Evolutionary conservation across 2,113 vertebrate genomes (phyloP), one percentile per base, ranked within the genome.

Genomic region (Phalacrocorax aristotelis): DNA sequence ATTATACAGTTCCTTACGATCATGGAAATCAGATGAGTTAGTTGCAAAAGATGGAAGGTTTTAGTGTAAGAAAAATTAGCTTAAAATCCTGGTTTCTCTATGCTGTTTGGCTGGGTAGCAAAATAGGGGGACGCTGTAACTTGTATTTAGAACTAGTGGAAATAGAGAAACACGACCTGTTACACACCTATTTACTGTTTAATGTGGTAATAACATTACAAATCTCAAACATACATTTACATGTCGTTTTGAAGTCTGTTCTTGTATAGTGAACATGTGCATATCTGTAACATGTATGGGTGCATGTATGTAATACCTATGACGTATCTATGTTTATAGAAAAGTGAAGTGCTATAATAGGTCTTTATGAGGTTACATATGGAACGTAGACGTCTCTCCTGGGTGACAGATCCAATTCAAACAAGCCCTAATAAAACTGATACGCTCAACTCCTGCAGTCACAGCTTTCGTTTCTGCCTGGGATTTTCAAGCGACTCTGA

Each of bases 21-120:
- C 87, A 65, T 72, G 93, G 95, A 98, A 98, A 98, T 97, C 95
- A 97, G 96, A 96, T 23, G 89, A 96, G 85, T 95, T 94, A 64
- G 71, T 91, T 94, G 40, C 76, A 68, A 62, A 95, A 95, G 91
- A 83, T 23, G 69, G 75, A 91, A 89, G 96, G 29, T 75, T 96
- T 96, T 40, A 89, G 61, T 72, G 6, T 71, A 62, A 82, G 88
- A 78, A 97, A 95, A 95, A 94, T 82, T 85, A 74, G 62, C 70
- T 96, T 61, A 79, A 83, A 66, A n/a, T 68, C 57, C 16, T 22
- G 48, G 36, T 68, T 78, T 94, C 68, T 83, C 42, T 66, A 1
- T 76, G 81, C 49, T 75, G 26, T 79, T 95, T 61, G 44, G 15
- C 36, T 62, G 62, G 38, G 22, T 21, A 27, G 44, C 11, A 54